phyloP scores from a whole-genome alignment of 2,113 vertebrate genomes.

The Chelonoidis abingdonii region DNA sequence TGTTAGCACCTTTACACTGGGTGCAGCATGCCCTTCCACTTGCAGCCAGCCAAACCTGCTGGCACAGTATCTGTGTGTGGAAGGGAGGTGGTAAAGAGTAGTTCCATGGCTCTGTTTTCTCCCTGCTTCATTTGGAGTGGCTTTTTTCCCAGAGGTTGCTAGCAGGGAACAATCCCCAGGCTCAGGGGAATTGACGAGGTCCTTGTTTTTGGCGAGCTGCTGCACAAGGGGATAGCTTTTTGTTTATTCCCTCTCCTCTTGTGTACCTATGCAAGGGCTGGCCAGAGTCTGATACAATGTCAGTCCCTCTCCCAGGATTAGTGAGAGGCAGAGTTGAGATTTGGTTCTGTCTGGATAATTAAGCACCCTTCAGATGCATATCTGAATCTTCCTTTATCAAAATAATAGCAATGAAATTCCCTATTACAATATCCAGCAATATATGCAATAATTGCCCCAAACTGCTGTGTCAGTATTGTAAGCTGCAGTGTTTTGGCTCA shows the following conservation, averaged over 20 bases:
- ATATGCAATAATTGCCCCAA: background rate
- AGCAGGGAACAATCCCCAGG: background rate
- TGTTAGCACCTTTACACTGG: background rate
- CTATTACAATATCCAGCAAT: background rate
- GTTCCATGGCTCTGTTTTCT: background rate
- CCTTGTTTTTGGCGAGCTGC: background rate
- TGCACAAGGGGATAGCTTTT: rapidly evolving
- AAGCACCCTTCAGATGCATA: background rate
- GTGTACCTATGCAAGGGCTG: background rate
- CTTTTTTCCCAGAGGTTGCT: background rate
- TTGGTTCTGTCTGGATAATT: background rate
- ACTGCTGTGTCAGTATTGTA: background rate
- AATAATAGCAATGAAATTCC: background rate
- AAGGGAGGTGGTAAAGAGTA: background rate
- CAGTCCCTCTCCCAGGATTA: background rate
- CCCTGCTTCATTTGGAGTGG: background rate
- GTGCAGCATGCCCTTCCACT: background rate
- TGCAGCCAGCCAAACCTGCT: background rate
- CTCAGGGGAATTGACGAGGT: background rate
- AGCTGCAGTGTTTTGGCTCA: background rate
- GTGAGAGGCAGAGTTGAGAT: background rate
- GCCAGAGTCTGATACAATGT: background rate
- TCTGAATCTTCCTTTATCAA: background rate
- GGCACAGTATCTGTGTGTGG: background rate
- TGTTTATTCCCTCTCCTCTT: background rate